Evolutionary conservation across 2,888 invertebrate genomes (phyloP), one percentile per base, ranked within the genome.

Genomic region (Drosophila pseudotakahashii): DNA sequence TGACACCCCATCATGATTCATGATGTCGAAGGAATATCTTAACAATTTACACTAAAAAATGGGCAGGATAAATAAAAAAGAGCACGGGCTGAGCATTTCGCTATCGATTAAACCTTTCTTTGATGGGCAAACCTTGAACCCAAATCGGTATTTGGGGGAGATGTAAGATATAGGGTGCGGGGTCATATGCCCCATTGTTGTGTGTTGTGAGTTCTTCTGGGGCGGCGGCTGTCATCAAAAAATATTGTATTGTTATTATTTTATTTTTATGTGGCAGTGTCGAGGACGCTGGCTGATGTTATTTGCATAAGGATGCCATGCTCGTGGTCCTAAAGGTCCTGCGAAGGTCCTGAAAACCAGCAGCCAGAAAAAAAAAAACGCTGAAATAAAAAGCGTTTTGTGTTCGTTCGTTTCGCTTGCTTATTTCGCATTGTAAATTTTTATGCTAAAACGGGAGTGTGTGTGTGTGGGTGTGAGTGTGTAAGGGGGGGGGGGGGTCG

Each of bases 371-470:
- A 19, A 50, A 19, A 19, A 58, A 58, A 42, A 51, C 50, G 16
- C 13, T 19, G 19, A 71, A 84, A 80, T 73, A 81, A 75, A 87
- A 82, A 84, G 82, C 88, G 82, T 73, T 73, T 73, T 73, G 69
- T 61, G 75, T 73, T 72, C 62, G 37, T 70, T 74, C 73, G 73
- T 88, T 83, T 81, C 88, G 78, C 88, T 83, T 80, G 86, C 88
- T 83, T 88, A 88, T 86, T 86, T 86, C 86, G 88, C 80, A 88
- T 83, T 83, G 86, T 88, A 88, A 88, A 83, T 88, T 83, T 88
- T 83, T 85, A 83, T 88, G 83, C 72, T 75, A 69, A 61, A 54
- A 55, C 42, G 66, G 44, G 51, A 34, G 66, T 45, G 53, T 34
- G 63, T 58, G 64, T 37, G 75, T 60, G 72, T 61, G 66, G 66